Base-by-base conservation (phyloP, 2,113 vertebrate species). In the Platycercus adscitus region DNA sequence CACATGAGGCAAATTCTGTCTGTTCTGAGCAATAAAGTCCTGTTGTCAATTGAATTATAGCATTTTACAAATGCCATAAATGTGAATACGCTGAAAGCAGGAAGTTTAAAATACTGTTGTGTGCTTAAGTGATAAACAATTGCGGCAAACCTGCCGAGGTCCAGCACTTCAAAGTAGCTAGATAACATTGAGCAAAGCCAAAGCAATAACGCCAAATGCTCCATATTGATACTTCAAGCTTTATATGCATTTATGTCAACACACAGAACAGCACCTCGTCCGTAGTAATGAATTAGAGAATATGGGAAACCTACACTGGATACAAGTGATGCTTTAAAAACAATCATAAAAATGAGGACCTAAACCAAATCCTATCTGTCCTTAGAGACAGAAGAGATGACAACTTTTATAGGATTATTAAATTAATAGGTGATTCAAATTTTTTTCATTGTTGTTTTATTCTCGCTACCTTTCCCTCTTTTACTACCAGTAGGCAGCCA, bases 171-270 rank as follows among this genome's bases (percentile, higher is more conserved):
- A 77, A 23, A 93, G 11, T 33, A 90, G 47, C 52, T 82, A 56
- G 68, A 52, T 79, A 90, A 73, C 43, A 82, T 5, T 71, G 31
- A 83, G 13, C 7, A 86, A 68, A 87, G 43, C 61, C 6, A 18
- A 87, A 94, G 52, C 61, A 81, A 81, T 97, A 96, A 95, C 89
- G 37, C 7, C 68, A 92, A 91, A 89, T 89, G 72, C n/a, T 92
- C 39, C 0, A 0, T 81, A 81, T 19, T 55, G 73, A 64, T 95
- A 64, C 43, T 89, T 95, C 47, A 87, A 73, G 65, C 7, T 93
- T 92, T 93, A 69, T 79, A 76, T 79, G 24, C 68, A 50, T 94
- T 96, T 95, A 81, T 95, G 77, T 39, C 77, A 76, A 47, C 56
- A 61, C 9, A 41, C 17, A 82, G 56, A 86, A 55, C 66, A 92